Evolutionary conservation across 2,797 vertebrate genomes (phyloP).

Genomic region (Takifugu rubripes): DNA sequence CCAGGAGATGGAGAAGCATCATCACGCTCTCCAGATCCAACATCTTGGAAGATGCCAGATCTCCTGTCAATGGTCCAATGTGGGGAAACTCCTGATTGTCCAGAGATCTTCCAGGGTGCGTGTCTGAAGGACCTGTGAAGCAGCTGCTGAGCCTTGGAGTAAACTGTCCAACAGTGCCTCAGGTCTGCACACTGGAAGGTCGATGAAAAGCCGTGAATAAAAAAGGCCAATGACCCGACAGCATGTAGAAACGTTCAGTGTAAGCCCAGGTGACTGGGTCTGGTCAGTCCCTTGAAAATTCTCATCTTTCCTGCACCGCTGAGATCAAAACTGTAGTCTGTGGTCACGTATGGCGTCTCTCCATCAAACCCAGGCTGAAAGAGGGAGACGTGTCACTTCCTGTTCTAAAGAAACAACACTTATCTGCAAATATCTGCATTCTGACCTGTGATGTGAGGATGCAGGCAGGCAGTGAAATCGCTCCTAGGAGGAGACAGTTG

Average conservation of each 20-base stretch:
- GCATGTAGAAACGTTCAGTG: conserved; percentile 29
- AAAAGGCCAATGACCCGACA: conserved; percentile 19
- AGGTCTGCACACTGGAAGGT: conserved; percentile 55
- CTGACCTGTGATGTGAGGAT: conserved; percentile 86
- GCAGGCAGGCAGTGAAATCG: conserved; percentile 79
- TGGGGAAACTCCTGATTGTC: conserved; percentile 9
- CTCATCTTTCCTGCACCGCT: conserved; percentile 85
- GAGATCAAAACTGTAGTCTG: conserved; percentile 87
- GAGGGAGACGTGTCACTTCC: not conserved
- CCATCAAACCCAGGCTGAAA: conserved; percentile 80
- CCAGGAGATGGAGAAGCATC: too few species aligned
- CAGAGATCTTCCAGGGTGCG: not conserved
- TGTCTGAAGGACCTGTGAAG: too few species aligned
- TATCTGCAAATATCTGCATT: not conserved
- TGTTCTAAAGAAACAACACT: not conserved
- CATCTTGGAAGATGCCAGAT: conserved; percentile 9
- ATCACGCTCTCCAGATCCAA: not conserved
- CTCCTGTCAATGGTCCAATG: conserved; percentile 1
- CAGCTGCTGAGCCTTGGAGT: conserved; percentile 4
- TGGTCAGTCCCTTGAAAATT: conserved; percentile 70
- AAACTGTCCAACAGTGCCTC: conserved; percentile 12
- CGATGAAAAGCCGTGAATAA: conserved; percentile 17
- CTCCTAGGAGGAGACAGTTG: conserved; percentile 90
- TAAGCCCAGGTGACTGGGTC: conserved; percentile 56
- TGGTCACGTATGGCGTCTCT: conserved; percentile 85